phyloP scores from a whole-genome alignment of 2,797 vertebrate genomes.

The Salmo trutta region DNA sequence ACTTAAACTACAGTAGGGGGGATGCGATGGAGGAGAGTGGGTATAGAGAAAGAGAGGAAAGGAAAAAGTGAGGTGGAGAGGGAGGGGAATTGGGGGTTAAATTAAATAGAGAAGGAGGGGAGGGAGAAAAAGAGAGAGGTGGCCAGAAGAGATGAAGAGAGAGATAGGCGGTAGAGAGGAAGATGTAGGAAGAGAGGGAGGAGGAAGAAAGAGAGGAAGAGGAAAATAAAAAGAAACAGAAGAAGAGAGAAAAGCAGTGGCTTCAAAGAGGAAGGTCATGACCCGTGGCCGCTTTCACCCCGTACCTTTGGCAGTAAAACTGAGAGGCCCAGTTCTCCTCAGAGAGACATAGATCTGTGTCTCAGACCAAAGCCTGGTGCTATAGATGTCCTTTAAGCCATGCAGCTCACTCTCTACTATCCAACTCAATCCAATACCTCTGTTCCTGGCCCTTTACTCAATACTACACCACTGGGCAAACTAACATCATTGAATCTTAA shows the following conservation, averaged over 20 bases:
- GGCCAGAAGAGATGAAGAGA: neutral
- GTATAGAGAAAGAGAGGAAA: neutral
- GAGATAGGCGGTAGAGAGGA: neutral
- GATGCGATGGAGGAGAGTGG: neutral
- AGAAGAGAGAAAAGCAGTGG: neutral
- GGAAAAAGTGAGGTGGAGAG: neutral
- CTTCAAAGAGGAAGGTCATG: slow-evolving; percentile 13
- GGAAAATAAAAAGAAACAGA: slow-evolving; percentile 7
- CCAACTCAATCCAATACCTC: slow-evolving; percentile 48
- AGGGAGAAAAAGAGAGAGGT: neutral
- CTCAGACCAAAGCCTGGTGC: slow-evolving; percentile 42
- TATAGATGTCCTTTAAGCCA: slow-evolving; percentile 68
- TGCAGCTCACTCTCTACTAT: slow-evolving; percentile 41
- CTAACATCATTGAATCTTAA: neutral
- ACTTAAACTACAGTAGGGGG: neutral
- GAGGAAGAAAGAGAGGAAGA: neutral
- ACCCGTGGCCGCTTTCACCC: slow-evolving; percentile 27
- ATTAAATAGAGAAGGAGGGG: neutral
- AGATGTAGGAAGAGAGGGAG: too few relatives aligned
- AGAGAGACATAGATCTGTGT: slow-evolving; percentile 62
- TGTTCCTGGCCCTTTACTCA: slow-evolving; percentile 38
- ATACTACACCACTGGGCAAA: slow-evolving; percentile 1
- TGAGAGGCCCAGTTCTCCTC: slow-evolving; percentile 49
- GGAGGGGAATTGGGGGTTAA: neutral
- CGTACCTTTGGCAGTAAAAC: slow-evolving; percentile 26